A percentile compares a stretch with the other conserved stretches of the same genome.
Evolutionary conservation across 1,140 invertebrate genomes (phyloP).

Genomic region (Lerema accius): DNA sequence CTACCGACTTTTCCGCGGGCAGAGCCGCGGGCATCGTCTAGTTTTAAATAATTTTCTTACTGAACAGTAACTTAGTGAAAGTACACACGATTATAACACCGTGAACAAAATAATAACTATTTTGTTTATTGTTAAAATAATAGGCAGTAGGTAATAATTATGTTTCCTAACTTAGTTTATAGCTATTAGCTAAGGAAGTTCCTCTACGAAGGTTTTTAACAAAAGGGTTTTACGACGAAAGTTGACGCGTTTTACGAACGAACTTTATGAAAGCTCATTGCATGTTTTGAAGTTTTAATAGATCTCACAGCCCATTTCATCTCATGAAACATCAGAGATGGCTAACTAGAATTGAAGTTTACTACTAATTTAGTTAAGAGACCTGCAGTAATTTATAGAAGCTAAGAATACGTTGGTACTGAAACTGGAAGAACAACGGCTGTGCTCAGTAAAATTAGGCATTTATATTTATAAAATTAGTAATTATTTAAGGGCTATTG

Average conservation of each 20-base stretch:
- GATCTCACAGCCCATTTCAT: constrained; percentile 65
- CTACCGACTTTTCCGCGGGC: no score
- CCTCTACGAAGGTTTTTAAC: background rate
- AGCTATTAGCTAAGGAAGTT: background rate
- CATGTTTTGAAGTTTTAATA: constrained; percentile 15
- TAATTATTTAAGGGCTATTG: no score
- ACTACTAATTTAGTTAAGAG: constrained; percentile 32
- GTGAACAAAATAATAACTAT: no score
- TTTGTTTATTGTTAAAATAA: no score
- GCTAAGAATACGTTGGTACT: constrained; percentile 5
- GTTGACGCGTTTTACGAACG: background rate
- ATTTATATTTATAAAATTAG: no score
- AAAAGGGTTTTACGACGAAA: background rate
- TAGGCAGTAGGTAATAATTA: no score
- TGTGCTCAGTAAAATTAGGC: background rate
- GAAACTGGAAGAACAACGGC: background rate
- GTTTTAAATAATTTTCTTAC: no score
- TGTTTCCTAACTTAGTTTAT: background rate
- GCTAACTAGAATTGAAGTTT: constrained; percentile 26
- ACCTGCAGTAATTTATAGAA: constrained; percentile 28
- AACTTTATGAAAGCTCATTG: constrained; percentile 8
- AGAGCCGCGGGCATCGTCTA: no score
- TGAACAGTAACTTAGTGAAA: no score
- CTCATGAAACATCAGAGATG: constrained; percentile 63
- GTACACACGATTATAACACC: no score